Evolutionary conservation across 2,888 invertebrate genomes (phyloP).

Genomic region (Nomada lathburiana): DNA sequence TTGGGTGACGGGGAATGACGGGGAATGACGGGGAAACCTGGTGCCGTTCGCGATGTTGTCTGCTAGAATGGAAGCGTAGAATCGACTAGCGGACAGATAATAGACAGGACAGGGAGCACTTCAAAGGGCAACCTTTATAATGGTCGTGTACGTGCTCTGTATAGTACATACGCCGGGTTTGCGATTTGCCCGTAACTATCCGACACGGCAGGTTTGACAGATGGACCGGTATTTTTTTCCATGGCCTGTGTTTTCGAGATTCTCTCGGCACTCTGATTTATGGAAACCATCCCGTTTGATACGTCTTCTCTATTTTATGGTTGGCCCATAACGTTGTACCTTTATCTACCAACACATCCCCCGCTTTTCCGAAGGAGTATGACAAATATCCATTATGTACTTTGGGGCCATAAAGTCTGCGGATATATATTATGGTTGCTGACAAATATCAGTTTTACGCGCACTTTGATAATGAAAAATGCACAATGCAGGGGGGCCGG

Average conservation of each 20-base stretch:
- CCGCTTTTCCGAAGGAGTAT: background rate
- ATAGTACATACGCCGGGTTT: background rate
- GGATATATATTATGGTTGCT: background rate
- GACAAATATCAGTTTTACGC: background rate
- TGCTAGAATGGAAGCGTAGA: background rate
- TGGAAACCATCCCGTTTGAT: conserved; percentile 7
- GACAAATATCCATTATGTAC: background rate
- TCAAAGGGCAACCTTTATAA: background rate
- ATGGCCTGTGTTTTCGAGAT: background rate
- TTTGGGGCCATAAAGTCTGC: no score
- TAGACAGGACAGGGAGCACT: background rate
- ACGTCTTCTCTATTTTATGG: background rate
- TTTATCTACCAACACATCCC: background rate
- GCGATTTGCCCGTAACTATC: background rate
- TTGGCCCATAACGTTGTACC: background rate
- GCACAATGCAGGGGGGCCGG: no score
- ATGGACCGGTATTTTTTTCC: background rate
- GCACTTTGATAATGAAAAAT: background rate
- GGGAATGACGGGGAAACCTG: background rate
- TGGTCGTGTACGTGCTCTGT: background rate
- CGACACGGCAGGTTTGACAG: conserved; percentile 5
- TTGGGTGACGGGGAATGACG: background rate
- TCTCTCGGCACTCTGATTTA: background rate
- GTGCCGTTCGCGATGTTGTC: background rate
- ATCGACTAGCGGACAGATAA: conserved; percentile 3